Evolutionary conservation across 2,797 vertebrate species (phyloP).

Genomic region (Enteromius trimaculatus): DNA sequence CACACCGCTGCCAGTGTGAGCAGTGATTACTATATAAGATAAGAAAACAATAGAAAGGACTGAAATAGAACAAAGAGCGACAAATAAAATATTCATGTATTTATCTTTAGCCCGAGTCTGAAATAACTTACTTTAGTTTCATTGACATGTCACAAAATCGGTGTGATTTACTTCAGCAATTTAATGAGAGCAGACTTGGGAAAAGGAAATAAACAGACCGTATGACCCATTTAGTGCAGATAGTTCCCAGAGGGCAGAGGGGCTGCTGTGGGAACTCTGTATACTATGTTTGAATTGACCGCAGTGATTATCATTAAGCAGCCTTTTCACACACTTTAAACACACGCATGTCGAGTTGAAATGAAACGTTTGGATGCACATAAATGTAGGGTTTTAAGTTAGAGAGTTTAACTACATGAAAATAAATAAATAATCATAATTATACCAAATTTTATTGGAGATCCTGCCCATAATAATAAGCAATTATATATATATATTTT

Average conservation of each 20-base stretch:
- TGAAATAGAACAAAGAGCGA: conserved; percentile 24
- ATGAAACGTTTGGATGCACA: neutral
- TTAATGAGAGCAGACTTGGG: conserved; percentile 50
- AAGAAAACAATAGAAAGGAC: conserved; percentile 27
- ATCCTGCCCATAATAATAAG: neutral
- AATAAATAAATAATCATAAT: neutral
- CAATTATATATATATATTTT: neutral
- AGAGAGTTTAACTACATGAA: neutral
- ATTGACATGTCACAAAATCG: conserved; percentile 14
- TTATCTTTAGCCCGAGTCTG: neutral
- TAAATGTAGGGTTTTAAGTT: neutral
- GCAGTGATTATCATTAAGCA: conserved; percentile 21
- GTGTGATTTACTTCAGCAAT: conserved; percentile 22
- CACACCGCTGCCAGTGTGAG: conserved; percentile 10
- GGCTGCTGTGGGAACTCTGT: conserved; percentile 44
- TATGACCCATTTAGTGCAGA: conserved; percentile 55
- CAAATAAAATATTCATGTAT: neutral
- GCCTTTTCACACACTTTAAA: neutral
- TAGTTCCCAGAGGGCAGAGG: conserved; percentile 51
- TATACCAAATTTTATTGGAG: neutral
- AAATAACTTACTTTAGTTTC: conserved; percentile 13
- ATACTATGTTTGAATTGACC: neutral
- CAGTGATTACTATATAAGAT: conserved; percentile 12
- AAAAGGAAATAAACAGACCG: conserved; percentile 55
- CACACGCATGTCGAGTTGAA: neutral